These are phyloP conservation scores for Tachysurus fulvidraco DNA, from an alignment of 2,113 vertebrate species.

Conservation along the genomic window DNA sequence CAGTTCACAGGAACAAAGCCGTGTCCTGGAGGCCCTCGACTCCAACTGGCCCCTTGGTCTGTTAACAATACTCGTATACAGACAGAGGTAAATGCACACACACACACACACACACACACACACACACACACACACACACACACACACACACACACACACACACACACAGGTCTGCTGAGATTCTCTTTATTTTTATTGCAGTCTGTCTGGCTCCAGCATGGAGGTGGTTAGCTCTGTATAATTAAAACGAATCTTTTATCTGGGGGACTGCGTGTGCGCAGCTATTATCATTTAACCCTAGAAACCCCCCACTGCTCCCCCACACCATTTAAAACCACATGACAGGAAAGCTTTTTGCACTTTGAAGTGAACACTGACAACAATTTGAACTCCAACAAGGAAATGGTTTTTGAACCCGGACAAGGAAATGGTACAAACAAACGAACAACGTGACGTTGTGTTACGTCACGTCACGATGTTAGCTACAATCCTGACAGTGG, in stretches of 20 bases:
- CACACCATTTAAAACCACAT: constrained; percentile 70
- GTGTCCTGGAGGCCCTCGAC: constrained; percentile 78
- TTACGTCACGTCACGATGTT: neutral
- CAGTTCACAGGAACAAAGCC: constrained; percentile 84
- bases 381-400: constrained; percentile 58
- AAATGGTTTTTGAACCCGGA: neutral
- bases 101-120: constrained; percentile 3
- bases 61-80: constrained; percentile 75
- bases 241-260: constrained; percentile 68
- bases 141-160: neutral
- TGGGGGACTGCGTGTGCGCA: constrained; percentile 58
- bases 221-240: constrained; percentile 56
- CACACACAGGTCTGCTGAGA: constrained; percentile 64
- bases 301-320: constrained; percentile 63
- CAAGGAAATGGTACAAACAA: neutral
- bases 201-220: constrained; percentile 48
- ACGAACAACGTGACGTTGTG: neutral
- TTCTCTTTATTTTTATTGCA: constrained; percentile 49
- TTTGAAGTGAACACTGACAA: constrained; percentile 69
- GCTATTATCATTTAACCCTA: constrained; percentile 61
- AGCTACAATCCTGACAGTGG: neutral
- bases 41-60: constrained; percentile 80
- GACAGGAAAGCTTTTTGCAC: constrained; percentile 61
- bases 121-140: constrained; percentile 24
- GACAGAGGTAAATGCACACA: constrained; percentile 8